Conservation (phyloP, 2,888 invertebrate genomes). For the Platerodrilus igneus region DNA sequence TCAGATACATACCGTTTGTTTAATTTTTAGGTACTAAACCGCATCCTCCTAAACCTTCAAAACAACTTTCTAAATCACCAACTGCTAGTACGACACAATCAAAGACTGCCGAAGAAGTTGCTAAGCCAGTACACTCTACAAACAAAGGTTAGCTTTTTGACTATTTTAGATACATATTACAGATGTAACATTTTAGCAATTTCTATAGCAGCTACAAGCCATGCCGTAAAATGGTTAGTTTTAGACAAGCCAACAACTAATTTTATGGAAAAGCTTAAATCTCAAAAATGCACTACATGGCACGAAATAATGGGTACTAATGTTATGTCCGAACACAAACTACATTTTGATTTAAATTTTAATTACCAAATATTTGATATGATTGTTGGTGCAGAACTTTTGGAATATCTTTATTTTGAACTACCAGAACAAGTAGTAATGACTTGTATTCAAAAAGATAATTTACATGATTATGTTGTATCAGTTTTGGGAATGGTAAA, state of each 20-base stretch:
- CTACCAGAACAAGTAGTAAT: constrained; percentile 53
- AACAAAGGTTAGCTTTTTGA: constrained; percentile 19
- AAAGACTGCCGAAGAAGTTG: not conserved
- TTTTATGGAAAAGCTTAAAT: constrained; percentile 37
- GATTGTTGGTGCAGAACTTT: constrained; percentile 67
- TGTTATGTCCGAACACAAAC: constrained; percentile 62
- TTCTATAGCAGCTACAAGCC: constrained; percentile 17
- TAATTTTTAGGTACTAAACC: too few species aligned
- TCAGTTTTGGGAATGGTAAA: constrained; percentile 56
- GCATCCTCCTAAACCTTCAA: too few species aligned
- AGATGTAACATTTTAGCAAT: not conserved
- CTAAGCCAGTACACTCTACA: not conserved
- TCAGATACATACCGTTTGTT: too few species aligned
- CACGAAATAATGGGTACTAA: constrained; percentile 64
- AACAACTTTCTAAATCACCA: too few species aligned
- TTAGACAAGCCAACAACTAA: constrained; percentile 27
- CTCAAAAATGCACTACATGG: constrained; percentile 54
- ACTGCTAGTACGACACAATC: too few species aligned
- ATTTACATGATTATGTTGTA: constrained; percentile 63
- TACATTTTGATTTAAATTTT: constrained; percentile 65
- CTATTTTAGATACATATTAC: not conserved
- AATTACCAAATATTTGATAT: constrained; percentile 60
- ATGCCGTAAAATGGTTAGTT: constrained; percentile 26
- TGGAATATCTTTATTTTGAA: constrained; percentile 65
- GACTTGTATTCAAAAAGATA: constrained; percentile 58